These are phyloP conservation scores for Philopedon plagiatum DNA, from an alignment of 2,888 invertebrate species.

Conservation along the genomic window DNA sequence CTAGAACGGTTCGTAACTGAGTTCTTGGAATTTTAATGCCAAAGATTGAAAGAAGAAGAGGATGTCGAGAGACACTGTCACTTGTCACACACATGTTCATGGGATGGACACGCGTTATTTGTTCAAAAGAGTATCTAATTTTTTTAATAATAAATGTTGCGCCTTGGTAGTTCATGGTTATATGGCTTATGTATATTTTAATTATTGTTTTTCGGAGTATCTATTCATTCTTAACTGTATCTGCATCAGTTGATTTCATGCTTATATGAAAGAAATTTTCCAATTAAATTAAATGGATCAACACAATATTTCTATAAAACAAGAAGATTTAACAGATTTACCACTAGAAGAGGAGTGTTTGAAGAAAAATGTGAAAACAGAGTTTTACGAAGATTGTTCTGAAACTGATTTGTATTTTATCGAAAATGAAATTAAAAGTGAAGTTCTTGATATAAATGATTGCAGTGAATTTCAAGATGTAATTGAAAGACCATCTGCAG, in stretches of 20 bases:
- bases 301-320: background rate
- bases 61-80: background rate
- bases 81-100: constrained; percentile 15
- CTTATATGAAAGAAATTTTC: too few relatives aligned
- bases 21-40: background rate
- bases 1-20: too few relatives aligned
- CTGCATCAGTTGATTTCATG: too few relatives aligned
- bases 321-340: background rate
- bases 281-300: constrained; percentile 2
- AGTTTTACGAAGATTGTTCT: background rate
- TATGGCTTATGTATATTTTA: too few relatives aligned
- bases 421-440: background rate
- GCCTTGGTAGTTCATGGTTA: too few relatives aligned
- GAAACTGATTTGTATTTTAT: background rate
- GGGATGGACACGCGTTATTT: background rate
- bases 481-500: background rate
- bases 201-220: too few relatives aligned
- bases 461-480: background rate
- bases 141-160: too few relatives aligned
- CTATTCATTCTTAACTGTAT: too few relatives aligned
- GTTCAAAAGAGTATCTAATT: too few relatives aligned
- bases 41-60: background rate
- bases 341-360: background rate
- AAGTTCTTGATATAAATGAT: background rate
- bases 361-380: background rate